Base-by-base conservation (phyloP, 2,113 vertebrate genomes). In the Cebus imitator region DNA sequence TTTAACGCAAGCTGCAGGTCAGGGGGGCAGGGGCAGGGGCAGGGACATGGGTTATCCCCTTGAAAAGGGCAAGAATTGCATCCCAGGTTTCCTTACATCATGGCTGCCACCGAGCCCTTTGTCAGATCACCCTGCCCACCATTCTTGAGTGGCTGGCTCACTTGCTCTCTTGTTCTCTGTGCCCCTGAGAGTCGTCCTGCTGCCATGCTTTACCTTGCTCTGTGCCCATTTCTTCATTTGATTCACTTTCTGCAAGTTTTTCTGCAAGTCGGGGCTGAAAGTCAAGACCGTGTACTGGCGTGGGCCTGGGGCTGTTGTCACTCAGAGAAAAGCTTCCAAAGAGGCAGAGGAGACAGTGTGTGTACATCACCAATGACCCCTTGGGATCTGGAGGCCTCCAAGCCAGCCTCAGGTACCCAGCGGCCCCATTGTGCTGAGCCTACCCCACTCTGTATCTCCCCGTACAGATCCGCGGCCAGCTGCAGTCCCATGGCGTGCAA, bases 401-500 rank as follows among this genome's bases (percentile, higher is more conserved):
- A 70, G 88, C 40, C 2, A 16, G 43, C 78, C 76, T 76, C 32
- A 30, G 5, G 10, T 50, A 35, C 66, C 72, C 43, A 73, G 81
- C 20, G 52, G 20, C 50, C 50, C 37, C 50, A 30, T 68, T 55
- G 57, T 30, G 52, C 78, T 95, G 43, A 91, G 40, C 92, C 89
- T 11, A 79, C 72, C 90, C 52, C 40, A 40, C 83, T 94, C 96
- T 97, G 48, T 97, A 82, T 97, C 76, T 95, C 92, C 88, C 95
- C 5, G 4, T 95, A 80, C 88, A 99, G 99, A 99, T 99, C 95
- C 99, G 99, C n/a, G 98, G 98, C 66, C 99, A 99, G 80, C 98
- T 99, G 96, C 99, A 99, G 98, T 99, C 99, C 86, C 99, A 99
- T 50, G 99, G 99, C n/a, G 98, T 99, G 98, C 99, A 99, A 96